Percentiles rank a stretch among this genome's conserved stretches.
These are phyloP conservation scores for Heteropelma amictum DNA, from an alignment of 2,888 invertebrate species.

Conservation along the genomic window DNA sequence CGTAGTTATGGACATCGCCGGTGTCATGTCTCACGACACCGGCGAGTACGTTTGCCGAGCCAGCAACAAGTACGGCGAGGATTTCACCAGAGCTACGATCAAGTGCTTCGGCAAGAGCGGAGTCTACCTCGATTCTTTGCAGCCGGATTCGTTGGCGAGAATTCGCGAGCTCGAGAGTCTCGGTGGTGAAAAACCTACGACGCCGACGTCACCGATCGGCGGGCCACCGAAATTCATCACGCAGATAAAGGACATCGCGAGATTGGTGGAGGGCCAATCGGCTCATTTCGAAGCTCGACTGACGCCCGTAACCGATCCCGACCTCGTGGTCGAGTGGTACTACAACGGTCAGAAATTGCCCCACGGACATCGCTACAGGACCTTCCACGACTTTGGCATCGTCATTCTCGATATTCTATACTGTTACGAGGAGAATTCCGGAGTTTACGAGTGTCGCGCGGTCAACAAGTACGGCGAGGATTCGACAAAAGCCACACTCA, in stretches of 20 bases:
- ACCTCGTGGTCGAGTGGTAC: constrained; percentile 96
- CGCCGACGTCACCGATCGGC: constrained; percentile 83
- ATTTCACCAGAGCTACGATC: constrained; percentile 91
- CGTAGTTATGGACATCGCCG: constrained; percentile 96
- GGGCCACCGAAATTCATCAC: constrained; percentile 94
- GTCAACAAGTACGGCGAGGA: constrained; percentile 94
- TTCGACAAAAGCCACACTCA: constrained; percentile 89
- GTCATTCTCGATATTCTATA: constrained; percentile 97
- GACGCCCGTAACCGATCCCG: constrained; percentile 96
- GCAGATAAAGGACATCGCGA: constrained; percentile 90
- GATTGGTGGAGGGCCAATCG: constrained; percentile 95
- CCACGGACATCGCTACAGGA: constrained; percentile 96
- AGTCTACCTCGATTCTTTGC: constrained; percentile 92
- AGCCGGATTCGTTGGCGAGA: constrained; percentile 93
- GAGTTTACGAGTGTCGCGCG: constrained; percentile 95
- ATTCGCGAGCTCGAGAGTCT: constrained; percentile 91
- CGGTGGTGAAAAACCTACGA: constrained; percentile 82
- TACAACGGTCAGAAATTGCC: constrained; percentile 95
- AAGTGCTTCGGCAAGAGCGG: constrained; percentile 91
- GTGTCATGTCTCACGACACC: constrained; percentile 93
- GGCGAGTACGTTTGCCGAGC: constrained; percentile 97
- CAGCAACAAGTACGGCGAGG: constrained; percentile 93
- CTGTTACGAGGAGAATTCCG: constrained; percentile 97
- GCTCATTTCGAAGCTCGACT: constrained; percentile 96
- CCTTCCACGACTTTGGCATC: constrained; percentile 98